Evolutionary conservation across 2,113 vertebrate species (phyloP).

Genomic region (Hypomesus transpacificus): DNA sequence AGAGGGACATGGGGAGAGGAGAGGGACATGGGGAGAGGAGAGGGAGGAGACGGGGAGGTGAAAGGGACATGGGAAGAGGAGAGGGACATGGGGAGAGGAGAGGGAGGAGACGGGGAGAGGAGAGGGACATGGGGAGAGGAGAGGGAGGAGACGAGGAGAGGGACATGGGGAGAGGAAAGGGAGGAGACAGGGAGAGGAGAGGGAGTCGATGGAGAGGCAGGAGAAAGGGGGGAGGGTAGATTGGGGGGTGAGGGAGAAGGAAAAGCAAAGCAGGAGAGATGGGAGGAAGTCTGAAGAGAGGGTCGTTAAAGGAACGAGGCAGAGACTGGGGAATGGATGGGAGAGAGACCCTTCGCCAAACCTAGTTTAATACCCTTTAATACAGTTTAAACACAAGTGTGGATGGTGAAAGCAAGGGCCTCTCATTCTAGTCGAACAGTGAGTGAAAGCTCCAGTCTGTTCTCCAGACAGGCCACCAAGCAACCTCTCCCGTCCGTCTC

Average conservation of each 20-base stretch:
- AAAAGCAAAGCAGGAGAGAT: background rate
- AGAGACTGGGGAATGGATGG: background rate
- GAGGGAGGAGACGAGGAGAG: background rate
- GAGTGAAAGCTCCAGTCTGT: too few species aligned
- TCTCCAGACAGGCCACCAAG: background rate
- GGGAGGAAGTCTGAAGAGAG: background rate
- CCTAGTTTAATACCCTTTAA: too few species aligned
- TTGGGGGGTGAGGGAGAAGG: background rate
- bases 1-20: background rate
- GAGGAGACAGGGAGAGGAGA: background rate
- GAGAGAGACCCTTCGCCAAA: background rate
- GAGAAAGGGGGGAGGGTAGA: background rate
- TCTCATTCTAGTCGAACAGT: too few species aligned
- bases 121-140: too few species aligned
- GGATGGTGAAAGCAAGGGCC: too few species aligned
- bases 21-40: background rate
- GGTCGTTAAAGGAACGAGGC: too few species aligned
- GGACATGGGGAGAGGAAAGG: background rate
- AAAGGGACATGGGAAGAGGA: background rate
- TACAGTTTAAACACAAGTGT: too few species aligned
- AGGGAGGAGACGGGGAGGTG: background rate
- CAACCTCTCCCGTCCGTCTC: conserved; percentile 11
- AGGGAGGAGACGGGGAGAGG: background rate
- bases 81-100: background rate
- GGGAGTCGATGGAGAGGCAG: too few species aligned